These are phyloP conservation scores for Microctenopoma steveboyesi DNA, from an alignment of 2,797 vertebrate species.

Conservation along the genomic window DNA sequence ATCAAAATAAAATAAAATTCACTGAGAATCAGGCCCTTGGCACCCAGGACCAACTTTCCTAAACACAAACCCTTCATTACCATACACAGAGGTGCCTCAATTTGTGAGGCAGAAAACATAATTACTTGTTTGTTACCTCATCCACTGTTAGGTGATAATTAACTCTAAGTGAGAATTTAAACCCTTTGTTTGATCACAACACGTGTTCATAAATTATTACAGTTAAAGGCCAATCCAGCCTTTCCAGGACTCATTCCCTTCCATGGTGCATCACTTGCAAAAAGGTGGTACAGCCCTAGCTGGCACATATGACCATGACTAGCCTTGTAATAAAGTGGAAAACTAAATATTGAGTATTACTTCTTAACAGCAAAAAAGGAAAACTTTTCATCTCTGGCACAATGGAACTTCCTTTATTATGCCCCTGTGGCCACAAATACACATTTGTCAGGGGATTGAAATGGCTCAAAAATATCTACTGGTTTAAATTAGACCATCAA, in stretches of 20 bases:
- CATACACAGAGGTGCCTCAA: slow-evolving; percentile 76
- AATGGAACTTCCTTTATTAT: slow-evolving; percentile 84
- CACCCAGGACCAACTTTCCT: slow-evolving; percentile 56
- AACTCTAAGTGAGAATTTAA: slow-evolving; percentile 85
- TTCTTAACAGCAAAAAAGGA: slow-evolving; percentile 86
- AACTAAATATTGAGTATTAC: slow-evolving; percentile 84
- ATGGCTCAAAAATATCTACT: slow-evolving; percentile 78
- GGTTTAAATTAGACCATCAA: slow-evolving; percentile 73
- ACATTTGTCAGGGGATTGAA: slow-evolving; percentile 72
- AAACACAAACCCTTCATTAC: slow-evolving; percentile 59
- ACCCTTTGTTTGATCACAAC: slow-evolving; percentile 88
- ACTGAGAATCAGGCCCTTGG: slow-evolving; percentile 32
- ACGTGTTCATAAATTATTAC: slow-evolving; percentile 89
- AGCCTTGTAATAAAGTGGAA: slow-evolving; percentile 83
- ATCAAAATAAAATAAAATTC: slow-evolving; percentile 1
- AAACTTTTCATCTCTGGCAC: slow-evolving; percentile 83
- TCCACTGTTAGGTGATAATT: slow-evolving; percentile 95
- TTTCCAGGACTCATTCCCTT: neutral
- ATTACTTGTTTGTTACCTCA: slow-evolving; percentile 89
- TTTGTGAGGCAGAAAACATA: slow-evolving; percentile 84
- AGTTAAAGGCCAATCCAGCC: slow-evolving; percentile 74
- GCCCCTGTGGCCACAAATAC: slow-evolving; percentile 67
- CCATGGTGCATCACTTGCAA: slow-evolving; percentile 11
- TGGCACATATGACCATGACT: slow-evolving; percentile 82
- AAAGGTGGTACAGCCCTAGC: slow-evolving; percentile 60